Evolutionary conservation across 2,888 invertebrate genomes (phyloP).

Genomic region (Catocala nupta): DNA sequence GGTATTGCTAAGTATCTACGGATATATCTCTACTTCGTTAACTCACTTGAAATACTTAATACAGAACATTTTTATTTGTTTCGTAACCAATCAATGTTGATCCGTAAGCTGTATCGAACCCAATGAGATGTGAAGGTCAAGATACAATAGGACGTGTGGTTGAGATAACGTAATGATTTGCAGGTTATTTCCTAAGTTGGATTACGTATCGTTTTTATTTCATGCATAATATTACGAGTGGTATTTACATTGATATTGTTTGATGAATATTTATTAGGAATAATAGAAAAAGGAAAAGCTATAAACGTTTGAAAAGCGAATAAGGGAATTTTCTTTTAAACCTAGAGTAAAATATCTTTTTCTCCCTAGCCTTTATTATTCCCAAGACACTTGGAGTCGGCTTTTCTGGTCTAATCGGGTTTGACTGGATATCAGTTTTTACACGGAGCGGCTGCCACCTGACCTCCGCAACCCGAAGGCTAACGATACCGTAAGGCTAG

Average conservation of each 20-base stretch:
- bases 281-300: no score
- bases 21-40: conserved; percentile 44
- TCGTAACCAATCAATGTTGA: conserved; percentile 22
- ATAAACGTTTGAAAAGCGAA: no score
- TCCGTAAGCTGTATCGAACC: neutral
- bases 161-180: conserved; percentile 36
- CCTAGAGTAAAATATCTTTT: no score
- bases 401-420: no score
- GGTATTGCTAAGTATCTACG: conserved; percentile 27
- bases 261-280: no score
- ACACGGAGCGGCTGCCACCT: no score
- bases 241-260: conserved; percentile 1
- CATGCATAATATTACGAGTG: neutral
- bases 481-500: no score
- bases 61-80: conserved; percentile 37
- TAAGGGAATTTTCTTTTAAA: no score
- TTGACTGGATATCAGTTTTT: no score
- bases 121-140: neutral
- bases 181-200: conserved; percentile 30
- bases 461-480: no score
- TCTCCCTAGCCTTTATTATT: no score
- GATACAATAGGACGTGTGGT: neutral
- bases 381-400: no score
- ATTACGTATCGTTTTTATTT: conserved; percentile 17
- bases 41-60: conserved; percentile 40